Percentiles rank a stretch among this genome's conserved stretches.
These are phyloP conservation scores for Euura lappo DNA, from an alignment of 1,140 invertebrate genomes.

Conservation along the genomic window DNA sequence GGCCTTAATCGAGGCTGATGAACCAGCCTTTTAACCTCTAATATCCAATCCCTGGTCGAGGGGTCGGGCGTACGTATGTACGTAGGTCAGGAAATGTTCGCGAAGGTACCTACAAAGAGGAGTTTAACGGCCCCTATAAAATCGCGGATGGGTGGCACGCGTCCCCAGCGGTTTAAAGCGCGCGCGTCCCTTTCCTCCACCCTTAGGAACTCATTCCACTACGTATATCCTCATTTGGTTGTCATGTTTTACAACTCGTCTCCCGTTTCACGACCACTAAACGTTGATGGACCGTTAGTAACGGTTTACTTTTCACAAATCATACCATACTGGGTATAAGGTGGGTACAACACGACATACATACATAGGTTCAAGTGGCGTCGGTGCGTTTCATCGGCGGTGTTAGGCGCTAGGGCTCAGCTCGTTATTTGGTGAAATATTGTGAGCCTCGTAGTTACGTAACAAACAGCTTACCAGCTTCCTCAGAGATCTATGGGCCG, in stretches of 20 bases:
- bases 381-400: not conserved
- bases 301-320: slow-evolving; percentile 34
- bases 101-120: not conserved
- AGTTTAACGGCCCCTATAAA: not conserved
- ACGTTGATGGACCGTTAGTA: slow-evolving; percentile 37
- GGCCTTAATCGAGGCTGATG: no score
- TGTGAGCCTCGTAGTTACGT: slow-evolving; percentile 6
- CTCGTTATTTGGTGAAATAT: slow-evolving; percentile 15
- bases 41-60: no score
- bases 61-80: no score
- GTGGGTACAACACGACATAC: not conserved
- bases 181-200: not conserved
- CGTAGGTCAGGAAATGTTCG: no score
- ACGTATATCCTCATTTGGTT: slow-evolving; percentile 46
- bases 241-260: slow-evolving; percentile 46
- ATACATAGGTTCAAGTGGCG: not conserved
- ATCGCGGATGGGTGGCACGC: not conserved
- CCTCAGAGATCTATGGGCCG: not conserved
- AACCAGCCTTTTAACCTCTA: no score
- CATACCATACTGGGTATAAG: slow-evolving; percentile 13
- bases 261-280: slow-evolving; percentile 44
- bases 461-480: slow-evolving; percentile 1
- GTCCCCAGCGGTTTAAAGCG: not conserved
- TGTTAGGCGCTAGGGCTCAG: not conserved
- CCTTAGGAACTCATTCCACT: slow-evolving; percentile 33